Conservation (phyloP, 2,113 vertebrate species). For the Oreochromis aureus region DNA sequence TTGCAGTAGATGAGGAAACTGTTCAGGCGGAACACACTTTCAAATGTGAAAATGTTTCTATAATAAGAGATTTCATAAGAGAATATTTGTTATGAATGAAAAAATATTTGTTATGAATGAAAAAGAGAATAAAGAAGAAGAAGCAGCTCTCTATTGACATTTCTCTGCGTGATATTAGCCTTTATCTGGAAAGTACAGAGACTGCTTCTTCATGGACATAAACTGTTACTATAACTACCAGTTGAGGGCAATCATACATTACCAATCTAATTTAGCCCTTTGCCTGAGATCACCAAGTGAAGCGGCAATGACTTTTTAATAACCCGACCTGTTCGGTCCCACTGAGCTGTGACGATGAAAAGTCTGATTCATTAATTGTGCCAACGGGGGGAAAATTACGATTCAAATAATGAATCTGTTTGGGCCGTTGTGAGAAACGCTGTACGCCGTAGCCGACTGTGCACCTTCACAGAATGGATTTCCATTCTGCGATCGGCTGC, state of each 20-base stretch:
- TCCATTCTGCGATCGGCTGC: constrained; percentile 2
- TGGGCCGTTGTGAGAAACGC: constrained; percentile 14
- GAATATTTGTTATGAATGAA: not conserved
- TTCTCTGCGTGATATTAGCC: not conserved
- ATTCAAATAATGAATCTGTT: constrained; percentile 56
- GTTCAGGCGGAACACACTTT: not conserved
- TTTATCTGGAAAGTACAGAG: not conserved
- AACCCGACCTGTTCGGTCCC: constrained; percentile 52
- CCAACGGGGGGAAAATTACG: constrained; percentile 33
- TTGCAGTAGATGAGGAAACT: not conserved
- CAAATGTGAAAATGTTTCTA: not conserved
- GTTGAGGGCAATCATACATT: constrained; percentile 53
- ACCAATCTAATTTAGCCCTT: constrained; percentile 45
- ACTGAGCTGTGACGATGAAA: constrained; percentile 48
- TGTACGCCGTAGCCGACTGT: not conserved
- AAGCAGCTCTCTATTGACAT: not conserved
- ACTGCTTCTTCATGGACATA: not conserved
- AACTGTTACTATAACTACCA: constrained; percentile 27
- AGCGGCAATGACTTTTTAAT: constrained; percentile 65
- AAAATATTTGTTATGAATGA: not conserved
- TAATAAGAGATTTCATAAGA: not conserved
- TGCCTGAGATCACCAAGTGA: constrained; percentile 43
- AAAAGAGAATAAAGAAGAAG: not conserved
- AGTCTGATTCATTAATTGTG: constrained; percentile 58
- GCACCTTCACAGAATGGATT: constrained; percentile 15